Percentiles rank a stretch among this genome's conserved stretches.
phyloP scores from a whole-genome alignment of 2,888 invertebrate species.

The Halictus ligatus region DNA sequence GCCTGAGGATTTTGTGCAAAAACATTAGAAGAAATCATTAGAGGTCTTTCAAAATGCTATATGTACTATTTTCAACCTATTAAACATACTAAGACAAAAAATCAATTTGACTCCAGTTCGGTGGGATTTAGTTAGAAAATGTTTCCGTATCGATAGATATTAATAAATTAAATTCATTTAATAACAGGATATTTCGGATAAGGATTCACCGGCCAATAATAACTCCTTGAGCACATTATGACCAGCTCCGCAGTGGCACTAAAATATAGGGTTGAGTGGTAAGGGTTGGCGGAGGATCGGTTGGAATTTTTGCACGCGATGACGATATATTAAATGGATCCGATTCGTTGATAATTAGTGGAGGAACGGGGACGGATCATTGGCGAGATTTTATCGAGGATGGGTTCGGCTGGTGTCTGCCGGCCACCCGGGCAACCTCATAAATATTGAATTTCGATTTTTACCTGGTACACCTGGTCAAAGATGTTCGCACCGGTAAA shows the following conservation, averaged over 20 bases:
- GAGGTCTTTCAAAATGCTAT: too few species aligned
- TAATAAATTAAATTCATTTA: too few species aligned
- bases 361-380: constrained; percentile 13
- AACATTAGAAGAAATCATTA: neutral
- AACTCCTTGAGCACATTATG: neutral
- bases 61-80: too few species aligned
- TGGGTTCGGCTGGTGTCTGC: neutral
- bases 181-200: too few species aligned
- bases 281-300: neutral
- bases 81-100: neutral
- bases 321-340: constrained; percentile 11
- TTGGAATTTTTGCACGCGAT: neutral
- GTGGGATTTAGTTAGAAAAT: neutral
- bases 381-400: constrained; percentile 37
- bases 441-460: constrained; percentile 48
- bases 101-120: too few species aligned
- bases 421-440: constrained; percentile 31
- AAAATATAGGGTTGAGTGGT: neutral
- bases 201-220: neutral
- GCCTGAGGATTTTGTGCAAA: neutral
- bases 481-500: constrained; percentile 53
- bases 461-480: constrained; percentile 28
- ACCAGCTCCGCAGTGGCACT: neutral
- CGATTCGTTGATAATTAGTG: constrained; percentile 37
- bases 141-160: too few species aligned